Conservation (phyloP, 1,140 invertebrate genomes). For the Ditylenchus dipsaci region DNA sequence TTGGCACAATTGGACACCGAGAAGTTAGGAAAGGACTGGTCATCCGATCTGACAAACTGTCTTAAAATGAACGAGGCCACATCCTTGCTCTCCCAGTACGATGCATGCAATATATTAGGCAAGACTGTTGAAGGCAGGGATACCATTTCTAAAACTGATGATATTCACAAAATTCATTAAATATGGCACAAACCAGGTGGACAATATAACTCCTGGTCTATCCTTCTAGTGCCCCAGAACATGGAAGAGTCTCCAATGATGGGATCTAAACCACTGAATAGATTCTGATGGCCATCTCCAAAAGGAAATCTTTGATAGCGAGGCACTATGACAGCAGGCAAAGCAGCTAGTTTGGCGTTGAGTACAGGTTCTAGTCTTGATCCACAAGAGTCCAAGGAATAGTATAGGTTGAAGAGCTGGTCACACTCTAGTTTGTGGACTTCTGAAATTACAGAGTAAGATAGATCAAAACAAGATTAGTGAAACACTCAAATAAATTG, state of each 20-base stretch:
- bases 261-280: background rate
- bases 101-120: conserved; percentile 95
- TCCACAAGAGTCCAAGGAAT: conserved; percentile 91
- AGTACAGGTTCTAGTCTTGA: conserved; percentile 86
- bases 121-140: conserved; percentile 78
- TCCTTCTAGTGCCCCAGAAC: conserved; percentile 83
- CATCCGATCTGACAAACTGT: conserved; percentile 67
- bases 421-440: conserved; percentile 64
- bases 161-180: background rate
- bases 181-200: conserved; percentile 70
- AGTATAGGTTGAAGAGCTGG: conserved; percentile 98
- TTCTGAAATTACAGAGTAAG: too few relatives aligned
- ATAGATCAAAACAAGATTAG: too few relatives aligned
- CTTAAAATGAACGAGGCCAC: conserved; percentile 93
- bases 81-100: conserved; percentile 98
- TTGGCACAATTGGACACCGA: conserved; percentile 6
- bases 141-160: conserved; percentile 42
- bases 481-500: background rate
- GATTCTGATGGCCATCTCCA: conserved; percentile 75
- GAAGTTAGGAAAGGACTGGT: conserved; percentile 29
- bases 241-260: conserved; percentile 65
- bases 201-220: conserved; percentile 96
- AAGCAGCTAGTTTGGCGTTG: conserved; percentile 79
- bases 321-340: conserved; percentile 86
- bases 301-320: conserved; percentile 91